Evolutionary conservation across 2,888 invertebrate genomes (phyloP).

Genomic region (Drosophila atroscutellata): DNA sequence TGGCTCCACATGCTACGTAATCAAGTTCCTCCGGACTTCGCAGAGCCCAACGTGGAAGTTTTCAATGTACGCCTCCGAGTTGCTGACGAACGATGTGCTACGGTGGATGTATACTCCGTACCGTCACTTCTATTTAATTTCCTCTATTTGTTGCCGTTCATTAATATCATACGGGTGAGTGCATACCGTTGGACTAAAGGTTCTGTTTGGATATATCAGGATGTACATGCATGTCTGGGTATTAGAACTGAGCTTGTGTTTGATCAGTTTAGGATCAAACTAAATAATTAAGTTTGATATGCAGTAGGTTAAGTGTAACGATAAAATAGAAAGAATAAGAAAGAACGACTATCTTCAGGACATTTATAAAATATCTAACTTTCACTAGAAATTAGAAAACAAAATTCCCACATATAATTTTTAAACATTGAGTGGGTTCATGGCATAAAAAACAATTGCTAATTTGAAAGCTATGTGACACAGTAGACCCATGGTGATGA

Average conservation of each 20-base stretch:
- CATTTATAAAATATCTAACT: background rate
- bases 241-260: background rate
- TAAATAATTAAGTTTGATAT: background rate
- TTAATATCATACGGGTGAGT: constrained; percentile 72
- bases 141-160: constrained; percentile 72
- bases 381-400: background rate
- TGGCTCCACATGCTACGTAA: constrained; percentile 55
- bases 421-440: background rate
- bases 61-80: constrained; percentile 51
- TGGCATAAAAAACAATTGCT: background rate
- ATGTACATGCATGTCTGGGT: background rate
- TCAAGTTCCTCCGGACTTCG: background rate
- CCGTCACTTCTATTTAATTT: constrained; percentile 71
- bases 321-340: background rate
- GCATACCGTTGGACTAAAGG: background rate
- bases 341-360: background rate
- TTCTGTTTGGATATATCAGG: background rate
- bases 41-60: constrained; percentile 44
- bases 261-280: background rate
- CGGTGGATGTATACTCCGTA: constrained; percentile 41
- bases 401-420: background rate
- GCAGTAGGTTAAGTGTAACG: background rate
- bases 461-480: too few species aligned
- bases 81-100: constrained; percentile 44
- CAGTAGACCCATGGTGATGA: background rate